Evolutionary conservation across 2,888 invertebrate species (phyloP).

Genomic region (Hemistola chrysoprasaria): DNA sequence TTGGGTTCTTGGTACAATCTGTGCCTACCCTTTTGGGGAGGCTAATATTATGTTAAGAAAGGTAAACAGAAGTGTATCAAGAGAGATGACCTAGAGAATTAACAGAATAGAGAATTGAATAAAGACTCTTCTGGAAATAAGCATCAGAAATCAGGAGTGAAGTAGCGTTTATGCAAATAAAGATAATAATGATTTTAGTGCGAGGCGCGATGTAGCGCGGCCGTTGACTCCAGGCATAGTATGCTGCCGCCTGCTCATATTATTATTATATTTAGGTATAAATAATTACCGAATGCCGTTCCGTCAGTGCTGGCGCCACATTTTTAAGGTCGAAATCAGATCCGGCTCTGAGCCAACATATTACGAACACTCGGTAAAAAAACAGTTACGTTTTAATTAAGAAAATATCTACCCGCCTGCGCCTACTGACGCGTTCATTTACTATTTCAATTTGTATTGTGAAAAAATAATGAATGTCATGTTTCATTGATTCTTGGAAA

Average conservation of each 20-base stretch:
- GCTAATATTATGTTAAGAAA: too few species aligned
- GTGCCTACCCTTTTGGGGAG: too few species aligned
- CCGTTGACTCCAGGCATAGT: slow-evolving; percentile 51
- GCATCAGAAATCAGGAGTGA: slow-evolving; percentile 39
- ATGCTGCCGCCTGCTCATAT: slow-evolving; percentile 34
- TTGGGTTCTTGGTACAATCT: too few species aligned
- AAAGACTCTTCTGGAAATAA: slow-evolving; percentile 35
- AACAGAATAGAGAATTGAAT: too few species aligned
- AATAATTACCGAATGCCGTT: slow-evolving; percentile 42
- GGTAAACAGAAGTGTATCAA: too few species aligned
- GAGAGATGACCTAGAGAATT: too few species aligned
- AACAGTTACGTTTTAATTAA: slow-evolving; percentile 26
- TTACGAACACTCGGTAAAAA: slow-evolving; percentile 23
- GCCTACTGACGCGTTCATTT: slow-evolving; percentile 23
- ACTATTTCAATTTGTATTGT: slow-evolving; percentile 22
- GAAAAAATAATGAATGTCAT: slow-evolving; percentile 19
- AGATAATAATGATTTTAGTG: slow-evolving; percentile 58
- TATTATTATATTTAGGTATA: slow-evolving; percentile 36
- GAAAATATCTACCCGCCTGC: slow-evolving; percentile 18
- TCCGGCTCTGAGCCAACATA: slow-evolving; percentile 40
- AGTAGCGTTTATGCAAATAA: slow-evolving; percentile 61
- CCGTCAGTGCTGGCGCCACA: slow-evolving; percentile 63
- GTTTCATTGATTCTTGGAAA: slow-evolving; percentile 14
- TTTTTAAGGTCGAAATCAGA: slow-evolving; percentile 45
- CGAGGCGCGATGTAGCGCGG: slow-evolving; percentile 46